Evolutionary conservation across 2,797 vertebrate species (phyloP).

Genomic region (Siniperca obscura): DNA sequence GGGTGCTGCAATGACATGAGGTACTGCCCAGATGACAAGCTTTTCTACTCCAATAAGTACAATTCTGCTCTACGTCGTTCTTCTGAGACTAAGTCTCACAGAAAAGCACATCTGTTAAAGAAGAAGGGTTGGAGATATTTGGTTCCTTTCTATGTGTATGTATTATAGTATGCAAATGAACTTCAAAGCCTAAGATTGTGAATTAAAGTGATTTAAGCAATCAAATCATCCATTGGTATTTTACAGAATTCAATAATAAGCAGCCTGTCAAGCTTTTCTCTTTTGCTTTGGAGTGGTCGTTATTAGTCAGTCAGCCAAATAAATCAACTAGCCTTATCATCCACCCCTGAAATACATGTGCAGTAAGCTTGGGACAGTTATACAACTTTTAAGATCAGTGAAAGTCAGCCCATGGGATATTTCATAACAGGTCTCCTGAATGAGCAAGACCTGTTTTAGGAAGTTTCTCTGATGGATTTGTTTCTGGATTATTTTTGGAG

Average conservation of each 20-base stretch:
- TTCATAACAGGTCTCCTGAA: background rate
- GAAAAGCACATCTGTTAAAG: background rate
- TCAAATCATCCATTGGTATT: background rate
- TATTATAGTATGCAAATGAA: background rate
- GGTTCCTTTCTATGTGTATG: background rate
- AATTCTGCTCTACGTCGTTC: too few species aligned
- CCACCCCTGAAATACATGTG: background rate
- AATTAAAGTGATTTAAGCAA: background rate
- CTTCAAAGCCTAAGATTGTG: background rate
- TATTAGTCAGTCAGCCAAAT: background rate
- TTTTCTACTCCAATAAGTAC: background rate
- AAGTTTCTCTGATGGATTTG: background rate
- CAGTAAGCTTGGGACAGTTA: background rate
- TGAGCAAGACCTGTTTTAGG: background rate
- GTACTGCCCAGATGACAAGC: background rate
- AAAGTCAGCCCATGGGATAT: background rate
- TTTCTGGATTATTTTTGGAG: background rate
- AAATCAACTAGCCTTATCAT: background rate
- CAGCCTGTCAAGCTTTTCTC: background rate
- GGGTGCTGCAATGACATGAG: background rate
- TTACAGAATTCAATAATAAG: background rate
- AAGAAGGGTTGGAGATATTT: background rate
- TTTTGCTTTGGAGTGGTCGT: background rate
- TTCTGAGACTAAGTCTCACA: background rate
- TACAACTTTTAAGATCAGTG: slow-evolving; percentile 2